A percentile compares a stretch with the other conserved stretches of the same genome.
Conservation (phyloP, 2,888 invertebrate genomes). For the Amblyjoppa proteus region DNA sequence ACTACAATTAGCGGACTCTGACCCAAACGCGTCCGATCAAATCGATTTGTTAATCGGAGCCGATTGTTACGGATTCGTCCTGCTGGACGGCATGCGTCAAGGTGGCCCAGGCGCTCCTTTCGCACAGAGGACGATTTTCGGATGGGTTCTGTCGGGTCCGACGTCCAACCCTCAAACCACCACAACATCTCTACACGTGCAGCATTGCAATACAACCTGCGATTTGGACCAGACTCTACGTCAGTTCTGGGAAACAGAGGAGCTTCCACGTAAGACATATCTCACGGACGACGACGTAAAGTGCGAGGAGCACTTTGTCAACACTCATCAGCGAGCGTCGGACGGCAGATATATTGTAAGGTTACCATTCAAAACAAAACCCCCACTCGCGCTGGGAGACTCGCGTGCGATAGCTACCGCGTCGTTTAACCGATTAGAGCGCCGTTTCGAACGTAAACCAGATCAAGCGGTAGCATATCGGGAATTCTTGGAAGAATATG, state of each 20-base stretch:
- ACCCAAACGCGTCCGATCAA: neutral
- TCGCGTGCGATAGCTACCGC: slow-evolving; percentile 70
- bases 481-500: slow-evolving; percentile 63
- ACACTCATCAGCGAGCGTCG: slow-evolving; percentile 63
- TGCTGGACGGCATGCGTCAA: slow-evolving; percentile 8
- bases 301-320: slow-evolving; percentile 71
- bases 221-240: slow-evolving; percentile 10
- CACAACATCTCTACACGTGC: neutral
- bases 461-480: slow-evolving; percentile 52
- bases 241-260: slow-evolving; percentile 72
- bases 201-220: neutral
- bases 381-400: slow-evolving; percentile 62
- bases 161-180: neutral
- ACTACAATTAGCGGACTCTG: slow-evolving; percentile 18
- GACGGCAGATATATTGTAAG: slow-evolving; percentile 72
- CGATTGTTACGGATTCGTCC: slow-evolving; percentile 28
- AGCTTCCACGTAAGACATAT: slow-evolving; percentile 48
- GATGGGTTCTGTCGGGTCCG: slow-evolving; percentile 46
- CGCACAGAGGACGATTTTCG: slow-evolving; percentile 40
- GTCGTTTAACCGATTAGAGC: slow-evolving; percentile 71
- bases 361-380: slow-evolving; percentile 69
- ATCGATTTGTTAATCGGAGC: slow-evolving; percentile 35
- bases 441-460: slow-evolving; percentile 62
- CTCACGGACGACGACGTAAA: slow-evolving; percentile 65
- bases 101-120: neutral